Evolutionary conservation across 2,888 invertebrate species (phyloP), one percentile per base, ranked within the genome.

Genomic region (Polyommatus icarus): DNA sequence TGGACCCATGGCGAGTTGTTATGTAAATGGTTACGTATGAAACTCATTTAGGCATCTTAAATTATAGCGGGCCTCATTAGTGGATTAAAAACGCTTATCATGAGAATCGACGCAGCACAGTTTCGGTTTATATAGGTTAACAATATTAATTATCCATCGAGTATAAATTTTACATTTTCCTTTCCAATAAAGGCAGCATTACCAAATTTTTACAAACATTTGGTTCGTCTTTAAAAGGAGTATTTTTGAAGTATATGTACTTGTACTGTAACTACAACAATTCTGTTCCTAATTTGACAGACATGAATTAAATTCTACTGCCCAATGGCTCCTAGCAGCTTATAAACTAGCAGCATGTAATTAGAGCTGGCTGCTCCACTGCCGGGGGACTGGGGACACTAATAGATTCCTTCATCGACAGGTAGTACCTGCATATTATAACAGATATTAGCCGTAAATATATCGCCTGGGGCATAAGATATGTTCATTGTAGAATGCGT

Each of bases 401-500:
- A 77, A 77, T 77, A 77, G 71, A 77, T 77, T 77, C 50, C 76
- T 77, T 71, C 71, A 50, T 77, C 76, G 67, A 5, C 29, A 6
- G 76, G 54, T 71, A 71, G 76, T 54, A 46, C 10, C 61, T 36
- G 71, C 71, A 46, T 77, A 77, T 77, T 71, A 77, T n/a, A n/a
- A n/a, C 76, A 29, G 76, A 32, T 50, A 71, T 50, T 71, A 71
- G 10, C 4, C 7, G 72, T 40, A 72, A 72, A 72, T 40, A 72
- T 10, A 72, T 40, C 36, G 71, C 71, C 71, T 36, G 18, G 7
- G 36, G 71, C 71, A 59, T 59, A 59, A n/a, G 57, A 57, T 20
- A 59, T 20, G 59, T 20, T 61, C 24, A 61, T 61, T 61, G 10
- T 20, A 61, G 20, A 24, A 24, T 10, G 24, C 24, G 24, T 20